Evolutionary conservation across 2,797 vertebrate species (phyloP).

Genomic region (Serranus cabrilla): DNA sequence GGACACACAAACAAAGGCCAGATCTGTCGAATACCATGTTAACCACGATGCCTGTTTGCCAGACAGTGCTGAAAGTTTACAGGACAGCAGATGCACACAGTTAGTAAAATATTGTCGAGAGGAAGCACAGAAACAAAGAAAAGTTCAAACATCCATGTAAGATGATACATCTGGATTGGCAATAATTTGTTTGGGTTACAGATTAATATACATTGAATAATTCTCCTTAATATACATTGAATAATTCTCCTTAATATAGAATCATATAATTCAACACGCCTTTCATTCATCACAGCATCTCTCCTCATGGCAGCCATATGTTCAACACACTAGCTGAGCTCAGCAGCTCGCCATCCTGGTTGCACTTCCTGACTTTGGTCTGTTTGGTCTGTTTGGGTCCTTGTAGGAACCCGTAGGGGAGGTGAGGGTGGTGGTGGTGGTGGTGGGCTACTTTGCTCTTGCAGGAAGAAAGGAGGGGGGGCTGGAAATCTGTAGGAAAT

Average conservation of each 20-base stretch:
- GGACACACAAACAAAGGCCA: constrained; percentile 25
- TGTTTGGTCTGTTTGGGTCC: constrained; percentile 60
- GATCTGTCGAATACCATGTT: constrained; percentile 29
- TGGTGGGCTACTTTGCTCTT: constrained; percentile 44
- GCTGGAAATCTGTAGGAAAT: constrained; percentile 79
- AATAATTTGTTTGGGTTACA: background rate
- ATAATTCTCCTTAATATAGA: background rate
- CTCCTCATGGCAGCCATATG: constrained; percentile 60
- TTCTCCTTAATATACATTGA: background rate
- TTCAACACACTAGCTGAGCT: constrained; percentile 70
- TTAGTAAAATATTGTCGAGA: background rate
- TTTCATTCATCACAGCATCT: constrained; percentile 22
- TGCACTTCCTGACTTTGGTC: constrained; percentile 67
- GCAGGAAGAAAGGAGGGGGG: constrained; percentile 64
- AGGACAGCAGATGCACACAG: constrained; percentile 21
- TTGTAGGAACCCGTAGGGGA: constrained; percentile 52
- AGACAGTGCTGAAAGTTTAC: constrained; percentile 25
- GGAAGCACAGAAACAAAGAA: background rate
- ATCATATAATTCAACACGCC: constrained; percentile 15
- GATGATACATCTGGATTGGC: background rate
- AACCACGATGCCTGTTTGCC: constrained; percentile 41
- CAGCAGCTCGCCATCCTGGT: constrained; percentile 57
- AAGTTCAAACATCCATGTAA: background rate
- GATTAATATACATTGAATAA: background rate
- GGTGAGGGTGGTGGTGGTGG: constrained; percentile 7